Conservation (phyloP, 2,797 vertebrate species). For the Yasuhikotakia modesta region DNA sequence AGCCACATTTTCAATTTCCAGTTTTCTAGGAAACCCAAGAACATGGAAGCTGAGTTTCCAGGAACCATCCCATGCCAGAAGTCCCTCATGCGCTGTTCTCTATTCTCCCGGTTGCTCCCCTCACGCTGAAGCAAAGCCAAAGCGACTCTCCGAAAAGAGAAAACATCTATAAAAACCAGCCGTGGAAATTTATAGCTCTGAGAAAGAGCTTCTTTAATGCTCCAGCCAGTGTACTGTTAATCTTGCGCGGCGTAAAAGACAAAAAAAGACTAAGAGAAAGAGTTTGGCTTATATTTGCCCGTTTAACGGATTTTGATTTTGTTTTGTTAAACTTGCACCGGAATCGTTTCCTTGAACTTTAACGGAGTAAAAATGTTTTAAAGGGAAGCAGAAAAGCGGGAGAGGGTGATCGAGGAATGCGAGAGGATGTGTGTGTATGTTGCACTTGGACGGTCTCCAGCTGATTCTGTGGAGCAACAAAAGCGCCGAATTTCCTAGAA, state of each 20-base stretch:
- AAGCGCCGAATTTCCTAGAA: constrained; percentile 48
- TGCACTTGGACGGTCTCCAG: constrained; percentile 27
- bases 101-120: constrained; percentile 37
- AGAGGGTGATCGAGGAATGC: constrained; percentile 43
- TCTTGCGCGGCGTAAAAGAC: constrained; percentile 12
- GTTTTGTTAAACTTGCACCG: neutral
- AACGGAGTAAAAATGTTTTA: neutral
- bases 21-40: constrained; percentile 95
- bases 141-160: constrained; percentile 44
- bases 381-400: constrained; percentile 22
- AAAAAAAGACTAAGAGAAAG: constrained; percentile 17
- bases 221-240: constrained; percentile 49
- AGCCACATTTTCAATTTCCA: constrained; percentile 83
- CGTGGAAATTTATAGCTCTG: constrained; percentile 76
- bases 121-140: constrained; percentile 18
- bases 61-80: constrained; percentile 86
- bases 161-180: constrained; percentile 79
- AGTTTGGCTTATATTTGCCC: neutral
- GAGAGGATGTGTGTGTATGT: constrained; percentile 39
- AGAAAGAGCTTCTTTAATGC: constrained; percentile 69
- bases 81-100: constrained; percentile 64
- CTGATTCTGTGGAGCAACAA: constrained; percentile 46
- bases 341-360: neutral
- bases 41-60: constrained; percentile 88
- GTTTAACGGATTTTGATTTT: neutral